A percentile compares a stretch with the other conserved stretches of the same genome.
Conservation (phyloP, 2,797 vertebrate genomes). For the Selene dorsalis region DNA sequence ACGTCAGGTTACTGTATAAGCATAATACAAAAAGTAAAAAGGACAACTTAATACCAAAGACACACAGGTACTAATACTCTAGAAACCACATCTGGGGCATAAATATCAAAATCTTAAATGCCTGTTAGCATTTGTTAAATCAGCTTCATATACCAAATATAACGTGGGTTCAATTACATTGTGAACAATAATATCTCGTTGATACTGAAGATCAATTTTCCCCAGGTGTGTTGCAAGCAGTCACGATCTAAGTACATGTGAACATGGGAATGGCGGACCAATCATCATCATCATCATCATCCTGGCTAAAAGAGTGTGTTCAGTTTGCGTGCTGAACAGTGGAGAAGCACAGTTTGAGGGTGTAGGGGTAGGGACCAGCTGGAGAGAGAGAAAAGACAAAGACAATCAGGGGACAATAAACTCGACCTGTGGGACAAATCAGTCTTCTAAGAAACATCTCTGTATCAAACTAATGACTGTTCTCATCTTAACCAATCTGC, state of each 20-base stretch:
- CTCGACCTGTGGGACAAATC: rapidly evolving
- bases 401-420: background rate
- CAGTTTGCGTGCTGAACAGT: slow-evolving; percentile 93
- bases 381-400: background rate
- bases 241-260: slow-evolving; percentile 41
- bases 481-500: background rate
- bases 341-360: slow-evolving; percentile 95
- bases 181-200: slow-evolving; percentile 17
- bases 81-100: slow-evolving; percentile 58
- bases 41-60: slow-evolving; percentile 65
- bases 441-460: background rate
- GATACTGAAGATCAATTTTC: slow-evolving; percentile 12
- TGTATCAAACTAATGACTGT: too few species aligned
- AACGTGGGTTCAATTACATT: background rate
- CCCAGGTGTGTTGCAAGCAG: slow-evolving; percentile 38
- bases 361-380: slow-evolving; percentile 94
- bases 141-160: slow-evolving; percentile 37
- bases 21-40: slow-evolving; percentile 73
- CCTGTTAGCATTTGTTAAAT: slow-evolving; percentile 16
- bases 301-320: slow-evolving; percentile 40
- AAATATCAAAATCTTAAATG: slow-evolving; percentile 57
- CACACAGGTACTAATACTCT: slow-evolving; percentile 55
- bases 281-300: background rate
- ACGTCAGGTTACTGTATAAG: slow-evolving; percentile 46
- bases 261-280: slow-evolving; percentile 52